phyloP scores from a whole-genome alignment of 2,888 invertebrate species.

The Eupithecia subfuscata region DNA sequence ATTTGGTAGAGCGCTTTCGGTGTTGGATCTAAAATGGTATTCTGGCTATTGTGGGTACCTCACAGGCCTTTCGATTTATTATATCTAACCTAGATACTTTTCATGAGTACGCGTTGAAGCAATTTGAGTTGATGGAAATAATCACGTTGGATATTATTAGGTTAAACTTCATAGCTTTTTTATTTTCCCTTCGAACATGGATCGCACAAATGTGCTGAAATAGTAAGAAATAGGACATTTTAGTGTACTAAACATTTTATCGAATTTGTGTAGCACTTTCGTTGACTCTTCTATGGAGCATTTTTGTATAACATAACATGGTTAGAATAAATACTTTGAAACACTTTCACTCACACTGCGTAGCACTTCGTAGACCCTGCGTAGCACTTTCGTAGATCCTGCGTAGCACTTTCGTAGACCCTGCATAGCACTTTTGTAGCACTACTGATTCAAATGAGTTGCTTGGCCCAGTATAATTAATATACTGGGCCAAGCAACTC shows the following conservation, averaged over 20 bases:
- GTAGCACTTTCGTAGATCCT: not conserved
- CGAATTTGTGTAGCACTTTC: not conserved
- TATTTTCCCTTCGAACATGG: not conserved
- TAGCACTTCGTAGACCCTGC: not conserved
- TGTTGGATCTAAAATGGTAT: conserved; percentile 12
- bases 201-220: no score
- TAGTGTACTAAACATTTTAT: not conserved
- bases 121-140: not conserved
- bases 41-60: conserved; percentile 6
- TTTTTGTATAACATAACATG: not conserved
- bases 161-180: not conserved
- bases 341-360: not conserved
- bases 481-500: no score
- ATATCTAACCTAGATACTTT: not conserved
- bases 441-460: not conserved
- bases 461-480: no score
- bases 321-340: not conserved
- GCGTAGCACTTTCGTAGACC: not conserved
- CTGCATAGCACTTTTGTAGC: no score
- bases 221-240: no score
- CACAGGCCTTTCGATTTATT: conserved; percentile 5
- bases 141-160: not conserved
- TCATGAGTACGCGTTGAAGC: not conserved
- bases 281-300: not conserved
- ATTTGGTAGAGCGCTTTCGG: conserved; percentile 21